phyloP scores from a whole-genome alignment of 2,113 vertebrate species.

The Corythornis cristatus region DNA sequence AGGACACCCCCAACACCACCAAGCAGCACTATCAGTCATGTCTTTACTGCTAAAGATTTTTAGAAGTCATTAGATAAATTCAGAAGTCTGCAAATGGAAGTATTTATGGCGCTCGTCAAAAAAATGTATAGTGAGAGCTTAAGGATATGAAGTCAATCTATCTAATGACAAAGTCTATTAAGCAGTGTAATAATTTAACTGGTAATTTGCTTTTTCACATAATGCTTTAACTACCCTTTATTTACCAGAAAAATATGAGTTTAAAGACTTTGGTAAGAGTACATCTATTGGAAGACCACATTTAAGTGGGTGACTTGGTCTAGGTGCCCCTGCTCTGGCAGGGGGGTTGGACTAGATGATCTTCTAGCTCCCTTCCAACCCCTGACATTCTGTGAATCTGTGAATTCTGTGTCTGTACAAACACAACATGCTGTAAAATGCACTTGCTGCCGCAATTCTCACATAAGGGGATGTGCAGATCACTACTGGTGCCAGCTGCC shows the following conservation, averaged over 20 bases:
- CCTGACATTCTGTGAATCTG: no score
- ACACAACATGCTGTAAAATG: not conserved
- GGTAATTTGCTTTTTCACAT: not conserved
- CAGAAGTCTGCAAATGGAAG: not conserved
- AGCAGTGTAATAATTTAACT: not conserved
- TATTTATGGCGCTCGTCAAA: not conserved
- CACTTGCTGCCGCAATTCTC: not conserved
- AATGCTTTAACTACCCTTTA: not conserved
- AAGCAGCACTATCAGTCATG: not conserved
- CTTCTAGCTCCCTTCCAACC: no score
- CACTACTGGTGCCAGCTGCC: not conserved
- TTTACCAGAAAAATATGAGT: not conserved
- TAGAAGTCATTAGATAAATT: not conserved
- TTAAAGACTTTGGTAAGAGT: not conserved
- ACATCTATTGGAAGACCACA: not conserved
- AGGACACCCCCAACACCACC: not conserved
- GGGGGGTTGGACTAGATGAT: no score
- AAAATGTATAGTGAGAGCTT: not conserved
- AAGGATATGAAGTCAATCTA: not conserved
- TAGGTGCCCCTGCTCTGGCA: no score
- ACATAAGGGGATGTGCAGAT: not conserved
- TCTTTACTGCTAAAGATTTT: not conserved
- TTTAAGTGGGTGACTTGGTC: not conserved
- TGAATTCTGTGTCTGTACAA: not conserved
- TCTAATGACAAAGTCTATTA: not conserved